Evolutionary conservation across 2,113 vertebrate genomes (phyloP), one percentile per base, ranked within the genome.

Genomic region (Colistium nudipinnis): DNA sequence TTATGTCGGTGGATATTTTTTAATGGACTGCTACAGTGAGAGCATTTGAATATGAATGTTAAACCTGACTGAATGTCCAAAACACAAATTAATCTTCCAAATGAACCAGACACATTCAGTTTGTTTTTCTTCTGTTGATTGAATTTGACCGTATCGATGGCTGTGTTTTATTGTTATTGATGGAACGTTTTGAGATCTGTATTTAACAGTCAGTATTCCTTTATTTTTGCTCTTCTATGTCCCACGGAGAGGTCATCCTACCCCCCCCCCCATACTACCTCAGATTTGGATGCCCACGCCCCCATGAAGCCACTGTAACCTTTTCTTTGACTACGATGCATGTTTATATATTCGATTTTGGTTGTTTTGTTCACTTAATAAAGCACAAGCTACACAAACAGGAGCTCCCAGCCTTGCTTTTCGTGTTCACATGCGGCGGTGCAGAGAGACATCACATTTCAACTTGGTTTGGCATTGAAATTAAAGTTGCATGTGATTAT

Each of bases 291-390:
- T 70, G 60, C 78, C 88, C 83, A 82, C 63, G 48, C 2, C 74
- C 81, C 81, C 79, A 72, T 74, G 51, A 80, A 82, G 72, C 85
- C 83, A 78, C 83, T 84, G 84, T 88, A 86, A 87, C 68, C 80
- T 78, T 66, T 89, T 89, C 61, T 91, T 84, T 90, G 64, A 85
- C 80, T 49, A 76, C 64, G 6, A 86, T 91, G 93, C 91, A 94
- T 93, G 92, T 89, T 89, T 87, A 67, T 80, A 89, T 88, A 90
- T 88, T n/a, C n/a, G n/a, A n/a, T 90, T 92, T 54, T 76, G 76
- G 88, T 90, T 90, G 92, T 92, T 92, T 90, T 87, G 76, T 90
- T 88, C 59, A 41, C 83, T 77, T 87, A 92, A 93, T 93, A 93
- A 93, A 93, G 92, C 91, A 93, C 91, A 93, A 90, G 74, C 74